Evolutionary conservation across 2,888 invertebrate genomes (phyloP).

Genomic region (Orthonevra nobilis): DNA sequence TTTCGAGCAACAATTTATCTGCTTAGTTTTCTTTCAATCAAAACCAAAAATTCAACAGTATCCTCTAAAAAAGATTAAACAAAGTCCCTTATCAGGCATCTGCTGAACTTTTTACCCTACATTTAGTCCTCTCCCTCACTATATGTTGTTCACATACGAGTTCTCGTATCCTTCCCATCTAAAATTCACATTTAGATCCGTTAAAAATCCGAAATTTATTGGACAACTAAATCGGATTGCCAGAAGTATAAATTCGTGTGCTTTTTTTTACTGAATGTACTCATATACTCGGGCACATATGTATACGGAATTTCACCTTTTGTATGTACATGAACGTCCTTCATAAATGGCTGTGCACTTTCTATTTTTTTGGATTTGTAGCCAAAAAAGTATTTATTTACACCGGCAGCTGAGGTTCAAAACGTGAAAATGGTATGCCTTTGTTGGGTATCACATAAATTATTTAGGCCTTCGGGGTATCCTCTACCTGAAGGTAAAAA

Average conservation of each 20-base stretch:
- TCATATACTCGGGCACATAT: no score
- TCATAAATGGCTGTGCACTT: conserved; percentile 9
- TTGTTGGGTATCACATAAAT: conserved; percentile 67
- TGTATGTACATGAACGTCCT: conserved; percentile 4
- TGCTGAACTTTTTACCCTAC: conserved; percentile 52
- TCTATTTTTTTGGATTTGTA: conserved; percentile 21
- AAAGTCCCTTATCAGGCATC: conserved; percentile 47
- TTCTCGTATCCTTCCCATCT: conserved; percentile 46
- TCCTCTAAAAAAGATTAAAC: conserved; percentile 6
- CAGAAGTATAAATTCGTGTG: conserved; percentile 64
- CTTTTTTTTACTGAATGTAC: conserved; percentile 34
- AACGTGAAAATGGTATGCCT: conserved; percentile 58
- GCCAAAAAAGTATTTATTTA: conserved; percentile 21
- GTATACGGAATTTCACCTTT: conserved; percentile 26
- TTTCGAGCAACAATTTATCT: no score
- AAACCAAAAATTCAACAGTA: conserved; percentile 7
- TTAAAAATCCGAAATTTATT: conserved; percentile 69
- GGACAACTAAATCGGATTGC: conserved; percentile 67
- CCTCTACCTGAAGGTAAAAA: conserved; percentile 26
- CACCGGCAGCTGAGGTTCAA: conserved; percentile 62
- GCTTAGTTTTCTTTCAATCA: no score
- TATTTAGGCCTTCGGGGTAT: conserved; percentile 57
- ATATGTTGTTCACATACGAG: not conserved
- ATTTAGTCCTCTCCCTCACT: conserved; percentile 34
- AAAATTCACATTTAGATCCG: conserved; percentile 63